phyloP scores from a whole-genome alignment of 2,888 invertebrate genomes.

The Parnassius mnemosyne region DNA sequence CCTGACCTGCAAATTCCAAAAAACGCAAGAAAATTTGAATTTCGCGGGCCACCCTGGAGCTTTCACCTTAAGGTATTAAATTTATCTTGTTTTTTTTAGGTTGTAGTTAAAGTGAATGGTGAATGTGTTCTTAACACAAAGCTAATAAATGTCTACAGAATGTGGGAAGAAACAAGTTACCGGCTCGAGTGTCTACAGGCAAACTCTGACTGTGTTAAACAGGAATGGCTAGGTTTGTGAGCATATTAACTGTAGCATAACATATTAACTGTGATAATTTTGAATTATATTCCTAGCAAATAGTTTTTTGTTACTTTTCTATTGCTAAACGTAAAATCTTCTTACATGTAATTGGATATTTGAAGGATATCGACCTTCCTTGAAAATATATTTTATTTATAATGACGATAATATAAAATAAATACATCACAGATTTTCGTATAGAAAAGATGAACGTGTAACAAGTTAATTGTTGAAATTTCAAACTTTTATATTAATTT shows the following conservation, averaged over 20 bases:
- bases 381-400: not conserved
- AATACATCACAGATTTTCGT: not conserved
- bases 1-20: too few relatives aligned
- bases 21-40: too few relatives aligned
- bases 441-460: not conserved
- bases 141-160: conserved; percentile 85
- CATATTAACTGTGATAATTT: too few relatives aligned
- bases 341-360: too few relatives aligned
- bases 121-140: conserved; percentile 81
- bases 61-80: too few relatives aligned
- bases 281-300: too few relatives aligned
- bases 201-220: conserved; percentile 86
- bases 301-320: too few relatives aligned
- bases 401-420: too few relatives aligned
- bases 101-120: conserved; percentile 82
- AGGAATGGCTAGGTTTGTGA: conserved; percentile 85
- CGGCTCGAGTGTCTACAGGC: conserved; percentile 92
- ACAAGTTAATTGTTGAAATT: too few relatives aligned
- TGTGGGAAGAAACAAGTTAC: conserved; percentile 98
- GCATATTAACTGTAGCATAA: not conserved
- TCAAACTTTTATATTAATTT: not conserved
- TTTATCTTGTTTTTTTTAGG: conserved; percentile 35
- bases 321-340: too few relatives aligned
- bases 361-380: not conserved
- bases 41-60: too few relatives aligned